Evolutionary conservation across 1,140 invertebrate species (phyloP), one percentile per base, ranked within the genome.

Genomic region (Cherax destructor): DNA sequence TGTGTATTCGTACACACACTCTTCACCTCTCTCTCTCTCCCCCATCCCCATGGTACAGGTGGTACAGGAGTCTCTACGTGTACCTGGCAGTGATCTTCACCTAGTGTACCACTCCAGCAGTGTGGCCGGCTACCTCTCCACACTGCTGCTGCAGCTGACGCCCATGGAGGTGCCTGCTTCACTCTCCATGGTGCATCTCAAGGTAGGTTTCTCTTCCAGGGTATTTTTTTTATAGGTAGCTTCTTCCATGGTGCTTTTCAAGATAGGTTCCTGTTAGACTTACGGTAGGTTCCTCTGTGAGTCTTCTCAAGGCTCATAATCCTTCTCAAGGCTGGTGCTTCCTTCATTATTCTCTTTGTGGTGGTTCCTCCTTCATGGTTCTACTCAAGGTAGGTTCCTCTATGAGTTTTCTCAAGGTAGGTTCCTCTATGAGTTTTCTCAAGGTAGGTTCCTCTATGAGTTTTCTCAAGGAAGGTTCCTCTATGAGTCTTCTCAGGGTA

Each of bases 61-160:
- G 13, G 77, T 90, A 18, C 98, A 99, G 95, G 98, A 99, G 95
- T 98, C 97, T 88, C 97, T 99, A 88, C 96, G 96, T 18, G 98
- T 99, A 92, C 98, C 98, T 5, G 98, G 98, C 50, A 95, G 98
- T 3, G 97, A 97, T 92, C 96, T 99, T 3, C 97, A 99, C 94
- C 95, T 99, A 88, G 97, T 99, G 93, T 99, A 99, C 94, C 97
- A 98, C 93, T 99, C 98, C 92, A 98, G 97, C 89, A 97, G 98
- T 95, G 97, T 98, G 0, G 96, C 97, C 5, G 98, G 98, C 16
- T 99, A 99, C 94, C 95, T 98, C 91, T 99, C 98, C 49, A 98
- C 97, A 16, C 97, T 99, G 47, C 96, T 98, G 89, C 97, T 99
- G 95, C 97, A 98, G 94, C 95, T 99, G 74, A 99, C 98, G 1